Conservation (phyloP, 92 coral and sea anemone species). For the Parazoanthus atlanticus region DNA sequence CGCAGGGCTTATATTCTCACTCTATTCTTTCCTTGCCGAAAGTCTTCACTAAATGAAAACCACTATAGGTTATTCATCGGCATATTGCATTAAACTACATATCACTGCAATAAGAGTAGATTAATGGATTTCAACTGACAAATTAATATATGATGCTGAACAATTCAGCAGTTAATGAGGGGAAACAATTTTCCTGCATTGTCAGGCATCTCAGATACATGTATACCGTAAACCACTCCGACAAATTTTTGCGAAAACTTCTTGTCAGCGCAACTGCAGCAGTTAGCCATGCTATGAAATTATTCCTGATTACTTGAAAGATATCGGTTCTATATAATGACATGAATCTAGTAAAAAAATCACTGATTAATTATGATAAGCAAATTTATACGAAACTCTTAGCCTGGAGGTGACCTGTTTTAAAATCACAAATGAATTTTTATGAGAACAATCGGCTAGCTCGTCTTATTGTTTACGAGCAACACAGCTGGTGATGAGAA, state of each 20-base stretch:
- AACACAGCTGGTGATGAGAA: neutral
- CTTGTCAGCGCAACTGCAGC: neutral
- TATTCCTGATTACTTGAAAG: neutral
- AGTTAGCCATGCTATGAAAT: neutral
- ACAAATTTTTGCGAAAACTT: neutral
- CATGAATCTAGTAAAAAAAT: neutral
- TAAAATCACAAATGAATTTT: slow-evolving; percentile 31
- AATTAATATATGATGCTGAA: neutral
- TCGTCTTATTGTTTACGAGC: neutral
- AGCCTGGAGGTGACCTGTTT: slow-evolving; percentile 15
- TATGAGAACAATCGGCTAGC: slow-evolving; percentile 20
- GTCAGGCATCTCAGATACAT: no score
- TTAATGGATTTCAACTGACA: neutral
- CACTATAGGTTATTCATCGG: neutral
- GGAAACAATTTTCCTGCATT: neutral
- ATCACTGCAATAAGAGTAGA: neutral
- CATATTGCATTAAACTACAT: neutral
- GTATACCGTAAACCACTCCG: neutral
- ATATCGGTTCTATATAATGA: neutral
- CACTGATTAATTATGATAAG: neutral
- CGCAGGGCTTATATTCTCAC: neutral
- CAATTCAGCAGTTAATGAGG: neutral
- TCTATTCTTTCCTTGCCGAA: neutral
- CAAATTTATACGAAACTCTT: neutral
- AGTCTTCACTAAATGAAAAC: neutral